Evolutionary conservation across 2,888 invertebrate species (phyloP), one percentile per base, ranked within the genome.

Genomic region (Pachymerium ferrugineum): DNA sequence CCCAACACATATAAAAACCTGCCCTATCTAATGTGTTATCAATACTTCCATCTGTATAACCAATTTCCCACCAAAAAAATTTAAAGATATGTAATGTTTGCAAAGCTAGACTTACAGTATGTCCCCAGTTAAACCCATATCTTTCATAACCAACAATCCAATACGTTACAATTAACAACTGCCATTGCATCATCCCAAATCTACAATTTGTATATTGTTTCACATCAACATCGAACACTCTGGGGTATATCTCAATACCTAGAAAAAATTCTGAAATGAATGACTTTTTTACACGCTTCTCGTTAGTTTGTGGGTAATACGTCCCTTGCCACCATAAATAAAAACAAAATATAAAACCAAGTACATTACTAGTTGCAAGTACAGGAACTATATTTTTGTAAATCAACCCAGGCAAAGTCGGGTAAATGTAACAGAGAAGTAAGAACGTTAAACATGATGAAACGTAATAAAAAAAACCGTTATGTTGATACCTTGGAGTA

Each of bases 1-100:
- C 87, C 86, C 86, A 87, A 75, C 82, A 83, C 67, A 84, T 77
- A 77, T 83, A 83, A 77, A 81, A 84, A 0, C 84, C 84, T 62
- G 86, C 86, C 70, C 86, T 79, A 79, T 87, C 86, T 69, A 86
- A 78, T n/a, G n/a, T n/a, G n/a, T n/a, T n/a, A n/a, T n/a, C n/a
- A 75, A 84, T 86, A 74, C 87, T 86, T 79, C 87, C 86, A 47
- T 86, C 81, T 14, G 86, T 86, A 80, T 87, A 87, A 1, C 86
- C 86, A 3, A 84, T 81, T 79, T 87, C 87, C 86, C 86, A 86
- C 81, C 83, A 84, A 80, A 84, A 87, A 80, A 87, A 86, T 79
- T 87, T 87, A 68, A 83, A 82, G 73, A 86, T 80, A 79, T 86
- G 87, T 19, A 85, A 77, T 4, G 84, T 80, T 78, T 86, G 86